A percentile compares a stretch with the other conserved stretches of the same genome.
These are phyloP conservation scores for Phylloscopus collybita DNA, from an alignment of 2,797 vertebrate genomes.

Conservation along the genomic window DNA sequence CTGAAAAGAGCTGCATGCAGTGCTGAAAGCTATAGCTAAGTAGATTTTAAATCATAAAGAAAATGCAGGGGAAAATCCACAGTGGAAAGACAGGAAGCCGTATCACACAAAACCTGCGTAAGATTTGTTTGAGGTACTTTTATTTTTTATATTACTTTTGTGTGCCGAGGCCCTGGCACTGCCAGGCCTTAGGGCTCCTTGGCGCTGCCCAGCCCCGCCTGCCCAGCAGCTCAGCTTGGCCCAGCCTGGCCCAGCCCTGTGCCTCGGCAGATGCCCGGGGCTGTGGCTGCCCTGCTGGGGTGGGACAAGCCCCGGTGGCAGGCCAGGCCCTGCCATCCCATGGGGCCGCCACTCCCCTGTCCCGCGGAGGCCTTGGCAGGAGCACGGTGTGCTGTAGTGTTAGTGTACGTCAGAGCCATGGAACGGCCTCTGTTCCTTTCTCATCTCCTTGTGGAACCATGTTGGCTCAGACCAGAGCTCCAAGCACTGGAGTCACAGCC, in stretches of 20 bases:
- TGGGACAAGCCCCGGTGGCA: rapidly evolving
- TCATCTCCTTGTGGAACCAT: not conserved
- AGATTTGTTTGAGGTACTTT: not conserved
- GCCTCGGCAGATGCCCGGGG: rapidly evolving
- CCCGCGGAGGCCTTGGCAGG: rapidly evolving
- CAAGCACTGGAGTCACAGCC: not conserved
- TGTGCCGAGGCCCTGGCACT: not conserved
- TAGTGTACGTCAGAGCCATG: not conserved
- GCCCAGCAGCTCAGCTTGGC: not conserved
- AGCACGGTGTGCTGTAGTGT: not conserved
- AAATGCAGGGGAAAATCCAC: not conserved
- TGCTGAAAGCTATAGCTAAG: conserved; percentile 1
- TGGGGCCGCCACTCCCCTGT: rapidly evolving
- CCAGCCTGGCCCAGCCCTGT: not conserved
- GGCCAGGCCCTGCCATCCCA: rapidly evolving
- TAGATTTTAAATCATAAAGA: conserved; percentile 12
- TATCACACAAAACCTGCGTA: not conserved
- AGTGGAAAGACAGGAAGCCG: not conserved
- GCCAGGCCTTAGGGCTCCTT: rapidly evolving
- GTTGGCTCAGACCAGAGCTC: not conserved
- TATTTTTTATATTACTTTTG: not conserved
- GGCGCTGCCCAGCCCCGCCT: not conserved
- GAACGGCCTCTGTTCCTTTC: not conserved
- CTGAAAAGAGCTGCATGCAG: not conserved
- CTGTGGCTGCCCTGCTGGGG: rapidly evolving